phyloP scores from a whole-genome alignment of 2,888 invertebrate species.

The Folsomia manolachei region DNA sequence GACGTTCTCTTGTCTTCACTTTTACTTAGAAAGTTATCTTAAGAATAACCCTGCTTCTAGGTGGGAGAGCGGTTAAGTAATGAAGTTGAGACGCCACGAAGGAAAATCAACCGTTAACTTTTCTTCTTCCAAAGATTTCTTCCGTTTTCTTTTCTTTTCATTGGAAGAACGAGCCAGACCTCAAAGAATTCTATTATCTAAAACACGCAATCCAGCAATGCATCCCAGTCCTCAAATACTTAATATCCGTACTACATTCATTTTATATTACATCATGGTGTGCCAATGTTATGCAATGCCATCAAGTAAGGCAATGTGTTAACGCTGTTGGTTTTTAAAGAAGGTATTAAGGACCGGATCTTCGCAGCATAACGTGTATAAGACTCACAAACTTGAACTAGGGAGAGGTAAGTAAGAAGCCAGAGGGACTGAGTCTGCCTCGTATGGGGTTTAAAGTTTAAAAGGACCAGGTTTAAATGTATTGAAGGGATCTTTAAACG shows the following conservation, averaged over 20 bases:
- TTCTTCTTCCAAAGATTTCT: constrained; percentile 5
- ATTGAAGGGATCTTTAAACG: not conserved
- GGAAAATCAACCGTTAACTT: not conserved
- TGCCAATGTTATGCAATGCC: too few species aligned
- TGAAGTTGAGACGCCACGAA: too few species aligned
- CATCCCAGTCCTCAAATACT: not conserved
- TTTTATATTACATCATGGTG: too few species aligned
- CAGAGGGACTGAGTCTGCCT: not conserved
- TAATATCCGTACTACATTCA: not conserved
- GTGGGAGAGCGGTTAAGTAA: not conserved
- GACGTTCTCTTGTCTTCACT: constrained; percentile 1
- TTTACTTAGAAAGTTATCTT: not conserved
- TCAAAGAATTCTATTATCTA: not conserved
- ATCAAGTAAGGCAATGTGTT: not conserved
- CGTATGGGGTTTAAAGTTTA: not conserved
- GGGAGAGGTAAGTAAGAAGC: too few species aligned
- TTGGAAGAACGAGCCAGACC: constrained; percentile 3
- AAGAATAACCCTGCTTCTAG: not conserved
- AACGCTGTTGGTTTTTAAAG: too few species aligned
- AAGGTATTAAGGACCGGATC: too few species aligned
- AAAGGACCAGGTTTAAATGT: not conserved
- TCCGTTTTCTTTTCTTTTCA: constrained; percentile 8
- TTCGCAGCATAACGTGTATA: too few species aligned
- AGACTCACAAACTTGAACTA: too few species aligned
- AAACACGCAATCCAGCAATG: not conserved